Conservation (phyloP, 2,888 invertebrate species). For the Acleris emargana region DNA sequence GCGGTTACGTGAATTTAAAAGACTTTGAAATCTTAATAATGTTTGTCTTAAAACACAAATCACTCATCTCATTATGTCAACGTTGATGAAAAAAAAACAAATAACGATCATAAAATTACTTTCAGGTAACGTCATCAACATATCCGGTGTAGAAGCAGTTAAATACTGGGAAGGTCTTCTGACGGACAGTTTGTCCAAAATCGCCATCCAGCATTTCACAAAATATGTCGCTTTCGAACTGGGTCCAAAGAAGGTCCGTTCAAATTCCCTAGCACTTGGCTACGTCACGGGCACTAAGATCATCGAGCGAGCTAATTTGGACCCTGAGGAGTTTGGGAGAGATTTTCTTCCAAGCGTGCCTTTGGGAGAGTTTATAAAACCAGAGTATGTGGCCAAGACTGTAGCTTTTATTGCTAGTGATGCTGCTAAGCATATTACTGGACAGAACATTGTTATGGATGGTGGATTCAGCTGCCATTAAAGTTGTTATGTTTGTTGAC, state of each 20-base stretch:
- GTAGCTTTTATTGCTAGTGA: conserved; percentile 93
- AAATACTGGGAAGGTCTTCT: conserved; percentile 91
- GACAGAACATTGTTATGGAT: conserved; percentile 91
- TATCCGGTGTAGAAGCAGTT: conserved; percentile 93
- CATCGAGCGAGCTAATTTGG: conserved; percentile 90
- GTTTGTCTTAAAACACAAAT: too few species aligned
- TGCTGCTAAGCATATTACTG: conserved; percentile 91
- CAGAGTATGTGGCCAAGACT: conserved; percentile 90
- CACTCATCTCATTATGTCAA: too few species aligned
- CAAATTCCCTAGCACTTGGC: conserved; percentile 93
- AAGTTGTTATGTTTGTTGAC: background rate
- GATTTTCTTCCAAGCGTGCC: conserved; percentile 91
- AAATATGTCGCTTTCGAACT: conserved; percentile 91
- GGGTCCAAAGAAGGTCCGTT: conserved; percentile 88
- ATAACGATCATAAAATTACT: conserved; percentile 2
- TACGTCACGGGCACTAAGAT: conserved; percentile 89
- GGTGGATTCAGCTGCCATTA: conserved; percentile 83
- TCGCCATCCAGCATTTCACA: conserved; percentile 94
- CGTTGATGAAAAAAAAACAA: background rate
- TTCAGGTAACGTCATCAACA: conserved; percentile 91
- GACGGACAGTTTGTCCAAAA: conserved; percentile 93
- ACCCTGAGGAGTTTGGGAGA: conserved; percentile 87
- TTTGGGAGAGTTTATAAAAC: conserved; percentile 88
- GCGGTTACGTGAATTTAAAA: too few species aligned
- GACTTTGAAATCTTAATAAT: too few species aligned